Percentiles rank a stretch among this genome's conserved stretches.
These are phyloP conservation scores for Lagocephalus sceleratus DNA, from an alignment of 2,797 vertebrate genomes.

Conservation along the genomic window DNA sequence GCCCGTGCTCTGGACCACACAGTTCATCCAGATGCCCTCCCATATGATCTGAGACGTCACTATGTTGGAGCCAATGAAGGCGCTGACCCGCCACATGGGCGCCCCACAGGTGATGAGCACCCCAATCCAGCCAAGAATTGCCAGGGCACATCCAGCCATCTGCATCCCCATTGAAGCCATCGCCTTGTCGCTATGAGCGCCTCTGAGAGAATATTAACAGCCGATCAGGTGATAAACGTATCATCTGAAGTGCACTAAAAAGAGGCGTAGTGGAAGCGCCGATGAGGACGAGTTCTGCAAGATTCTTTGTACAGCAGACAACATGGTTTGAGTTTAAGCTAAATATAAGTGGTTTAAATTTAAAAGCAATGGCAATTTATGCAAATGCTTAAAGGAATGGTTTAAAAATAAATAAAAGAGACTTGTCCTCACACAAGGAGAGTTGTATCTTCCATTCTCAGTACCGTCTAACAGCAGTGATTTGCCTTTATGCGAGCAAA, in stretches of 20 bases:
- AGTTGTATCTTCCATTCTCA: too few species aligned
- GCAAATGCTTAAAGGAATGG: too few species aligned
- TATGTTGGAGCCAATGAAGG: constrained; percentile 72
- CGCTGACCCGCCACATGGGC: constrained; percentile 73
- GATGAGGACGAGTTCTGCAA: constrained; percentile 43
- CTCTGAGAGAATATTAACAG: constrained; percentile 10
- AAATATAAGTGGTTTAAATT: too few species aligned
- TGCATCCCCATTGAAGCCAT: constrained; percentile 72
- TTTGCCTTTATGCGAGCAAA: too few species aligned
- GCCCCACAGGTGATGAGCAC: constrained; percentile 56
- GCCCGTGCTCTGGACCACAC: constrained; percentile 75
- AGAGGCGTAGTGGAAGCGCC: constrained; percentile 35
- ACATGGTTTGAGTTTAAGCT: constrained; percentile 25
- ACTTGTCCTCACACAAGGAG: too few species aligned
- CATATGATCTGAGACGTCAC: constrained; percentile 72
- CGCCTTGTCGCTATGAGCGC: constrained; percentile 9
- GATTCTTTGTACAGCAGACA: constrained; percentile 54
- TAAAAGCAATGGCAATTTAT: too few species aligned
- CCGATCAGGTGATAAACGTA: constrained; percentile 16
- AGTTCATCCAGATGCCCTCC: constrained; percentile 80
- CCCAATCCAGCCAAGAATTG: constrained; percentile 69
- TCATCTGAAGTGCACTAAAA: constrained; percentile 3
- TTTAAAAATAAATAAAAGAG: too few species aligned
- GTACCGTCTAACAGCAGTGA: too few species aligned
- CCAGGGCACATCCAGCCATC: constrained; percentile 59